Percentiles rank a stretch among this genome's conserved stretches.
These are phyloP conservation scores for Achroia grisella DNA, from an alignment of 1,140 invertebrate species.

Conservation along the genomic window DNA sequence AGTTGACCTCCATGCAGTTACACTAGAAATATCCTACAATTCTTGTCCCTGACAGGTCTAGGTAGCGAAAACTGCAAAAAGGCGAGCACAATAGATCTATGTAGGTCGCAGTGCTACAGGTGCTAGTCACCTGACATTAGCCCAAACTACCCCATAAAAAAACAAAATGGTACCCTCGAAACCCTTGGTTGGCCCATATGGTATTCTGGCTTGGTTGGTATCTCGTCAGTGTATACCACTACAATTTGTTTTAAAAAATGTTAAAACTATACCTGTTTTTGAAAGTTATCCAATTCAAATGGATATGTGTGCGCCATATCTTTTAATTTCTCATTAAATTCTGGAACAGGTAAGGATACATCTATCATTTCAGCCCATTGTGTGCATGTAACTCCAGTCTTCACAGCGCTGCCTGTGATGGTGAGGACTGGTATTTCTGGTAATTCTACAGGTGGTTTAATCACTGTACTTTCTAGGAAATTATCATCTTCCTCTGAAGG, in stretches of 20 bases:
- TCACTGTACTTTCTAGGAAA: conserved; percentile 52
- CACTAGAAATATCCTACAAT: too few relatives aligned
- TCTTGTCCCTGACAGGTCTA: too few relatives aligned
- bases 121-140: too few relatives aligned
- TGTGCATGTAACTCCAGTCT: conserved; percentile 59
- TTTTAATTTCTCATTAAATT: conserved; percentile 89
- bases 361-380: conserved; percentile 93
- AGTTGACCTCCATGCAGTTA: too few relatives aligned
- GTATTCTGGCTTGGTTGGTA: too few relatives aligned
- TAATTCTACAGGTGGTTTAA: conserved; percentile 47
- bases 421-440: conserved; percentile 59
- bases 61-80: too few relatives aligned
- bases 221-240: too few relatives aligned
- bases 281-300: conserved; percentile 98
- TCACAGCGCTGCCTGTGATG: conserved; percentile 33
- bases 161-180: too few relatives aligned
- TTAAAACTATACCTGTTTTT: conserved; percentile 81
- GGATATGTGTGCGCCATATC: conserved; percentile 90
- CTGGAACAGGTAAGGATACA: conserved; percentile 82
- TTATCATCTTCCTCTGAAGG: conserved; percentile 38
- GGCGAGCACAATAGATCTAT: too few relatives aligned
- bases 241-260: not conserved
- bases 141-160: too few relatives aligned
- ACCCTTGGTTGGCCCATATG: too few relatives aligned
- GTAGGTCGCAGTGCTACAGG: too few relatives aligned